Percentiles rank a stretch among this genome's conserved stretches.
phyloP scores from a whole-genome alignment of 2,888 invertebrate species.

The Pseudoips prasinana region DNA sequence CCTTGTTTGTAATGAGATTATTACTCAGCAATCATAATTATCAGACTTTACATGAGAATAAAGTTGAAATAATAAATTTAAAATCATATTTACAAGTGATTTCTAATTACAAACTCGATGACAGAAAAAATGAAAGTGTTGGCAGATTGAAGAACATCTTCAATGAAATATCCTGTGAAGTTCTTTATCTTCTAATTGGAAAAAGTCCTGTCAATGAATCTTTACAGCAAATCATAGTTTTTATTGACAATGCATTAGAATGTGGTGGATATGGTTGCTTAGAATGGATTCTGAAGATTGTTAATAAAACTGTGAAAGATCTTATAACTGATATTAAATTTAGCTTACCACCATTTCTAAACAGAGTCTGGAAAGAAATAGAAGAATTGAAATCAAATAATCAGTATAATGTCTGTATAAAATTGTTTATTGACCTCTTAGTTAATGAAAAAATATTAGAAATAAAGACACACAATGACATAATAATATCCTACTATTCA shows the following conservation, averaged over 20 bases:
- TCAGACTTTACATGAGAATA: background rate
- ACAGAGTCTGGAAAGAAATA: constrained; percentile 67
- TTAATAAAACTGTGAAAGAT: constrained; percentile 46
- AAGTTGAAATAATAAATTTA: constrained; percentile 43
- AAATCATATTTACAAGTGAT: constrained; percentile 38
- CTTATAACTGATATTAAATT: constrained; percentile 38
- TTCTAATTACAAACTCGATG: constrained; percentile 32
- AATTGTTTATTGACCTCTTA: constrained; percentile 61
- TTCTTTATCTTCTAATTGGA: constrained; percentile 42
- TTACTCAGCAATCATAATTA: constrained; percentile 31
- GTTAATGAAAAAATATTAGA: constrained; percentile 50
- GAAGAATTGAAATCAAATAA: constrained; percentile 71
- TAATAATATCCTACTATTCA: constrained; percentile 50
- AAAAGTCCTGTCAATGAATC: constrained; percentile 22
- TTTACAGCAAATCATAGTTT: constrained; percentile 41
- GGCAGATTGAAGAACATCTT: constrained; percentile 59
- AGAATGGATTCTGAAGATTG: constrained; percentile 61
- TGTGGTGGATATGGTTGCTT: constrained; percentile 74
- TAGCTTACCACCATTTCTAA: constrained; percentile 50
- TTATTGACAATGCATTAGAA: constrained; percentile 57
- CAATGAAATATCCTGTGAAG: constrained; percentile 60
- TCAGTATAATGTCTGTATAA: constrained; percentile 63
- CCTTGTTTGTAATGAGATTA: constrained; percentile 46
- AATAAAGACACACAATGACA: constrained; percentile 50
- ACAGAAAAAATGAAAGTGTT: constrained; percentile 42